phyloP scores from a whole-genome alignment of 2,888 invertebrate genomes.

The Heteropelma amictum region DNA sequence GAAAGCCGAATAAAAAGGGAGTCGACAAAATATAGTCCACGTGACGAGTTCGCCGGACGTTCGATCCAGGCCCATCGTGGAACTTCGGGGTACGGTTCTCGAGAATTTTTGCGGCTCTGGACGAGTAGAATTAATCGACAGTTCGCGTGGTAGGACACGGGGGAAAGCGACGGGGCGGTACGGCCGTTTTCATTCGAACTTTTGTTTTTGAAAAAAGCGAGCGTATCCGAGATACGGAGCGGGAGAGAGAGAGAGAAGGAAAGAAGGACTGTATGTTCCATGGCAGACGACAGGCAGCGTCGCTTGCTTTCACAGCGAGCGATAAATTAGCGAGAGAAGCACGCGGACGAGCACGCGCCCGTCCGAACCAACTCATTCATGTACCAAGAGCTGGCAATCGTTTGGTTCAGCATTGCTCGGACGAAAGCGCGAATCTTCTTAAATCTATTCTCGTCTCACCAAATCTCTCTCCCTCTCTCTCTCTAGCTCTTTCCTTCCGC shows the following conservation, averaged over 20 bases:
- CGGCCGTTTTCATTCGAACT: slow-evolving; percentile 14
- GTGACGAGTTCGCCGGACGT: no score
- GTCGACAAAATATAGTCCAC: no score
- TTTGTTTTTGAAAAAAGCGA: neutral
- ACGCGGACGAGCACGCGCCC: slow-evolving; percentile 67
- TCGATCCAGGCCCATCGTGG: no score
- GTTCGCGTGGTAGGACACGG: slow-evolving; percentile 7
- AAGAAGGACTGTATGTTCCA: neutral
- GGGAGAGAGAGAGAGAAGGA: neutral
- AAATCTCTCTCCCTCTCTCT: slow-evolving; percentile 40
- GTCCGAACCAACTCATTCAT: slow-evolving; percentile 73
- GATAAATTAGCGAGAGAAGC: slow-evolving; percentile 71
- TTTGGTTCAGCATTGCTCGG: slow-evolving; percentile 36
- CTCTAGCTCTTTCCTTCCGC: neutral
- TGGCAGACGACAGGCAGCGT: slow-evolving; percentile 5
- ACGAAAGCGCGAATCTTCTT: slow-evolving; percentile 62
- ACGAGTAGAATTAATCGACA: neutral
- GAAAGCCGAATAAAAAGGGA: no score
- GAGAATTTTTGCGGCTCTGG: neutral
- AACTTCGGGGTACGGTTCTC: no score
- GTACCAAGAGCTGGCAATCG: slow-evolving; percentile 70
- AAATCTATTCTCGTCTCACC: slow-evolving; percentile 72
- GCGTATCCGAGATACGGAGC: neutral
- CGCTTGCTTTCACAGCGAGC: slow-evolving; percentile 48
- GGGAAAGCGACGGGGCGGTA: slow-evolving; percentile 6